Percentiles rank a stretch among this genome's conserved stretches.
phyloP scores from a whole-genome alignment of 2,113 vertebrate genomes.

The Podarcis cretensis region DNA sequence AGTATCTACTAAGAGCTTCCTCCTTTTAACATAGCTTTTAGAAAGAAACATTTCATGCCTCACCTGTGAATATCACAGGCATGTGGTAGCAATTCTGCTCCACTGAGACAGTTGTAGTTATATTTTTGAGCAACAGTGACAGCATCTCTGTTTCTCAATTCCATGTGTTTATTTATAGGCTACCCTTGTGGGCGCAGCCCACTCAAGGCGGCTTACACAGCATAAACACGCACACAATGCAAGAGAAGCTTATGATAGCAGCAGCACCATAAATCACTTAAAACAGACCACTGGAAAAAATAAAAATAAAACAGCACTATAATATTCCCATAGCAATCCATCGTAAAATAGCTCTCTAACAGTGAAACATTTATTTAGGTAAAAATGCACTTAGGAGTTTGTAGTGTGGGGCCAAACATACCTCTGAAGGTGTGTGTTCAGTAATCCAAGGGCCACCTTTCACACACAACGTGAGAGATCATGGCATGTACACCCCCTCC shows the following conservation, averaged over 20 bases:
- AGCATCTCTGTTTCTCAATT: neutral
- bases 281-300: too few relatives aligned
- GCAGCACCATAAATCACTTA: too few relatives aligned
- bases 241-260: too few relatives aligned
- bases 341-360: too few relatives aligned
- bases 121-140: neutral
- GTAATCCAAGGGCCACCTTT: too few relatives aligned
- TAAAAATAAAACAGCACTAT: too few relatives aligned
- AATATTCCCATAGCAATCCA: too few relatives aligned
- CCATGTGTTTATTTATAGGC: neutral
- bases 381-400: too few relatives aligned
- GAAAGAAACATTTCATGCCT: neutral
- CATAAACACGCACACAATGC: neutral
- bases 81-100: neutral
- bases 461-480: too few relatives aligned
- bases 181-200: neutral
- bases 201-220: neutral
- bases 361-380: too few relatives aligned
- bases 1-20: neutral
- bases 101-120: neutral
- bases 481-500: neutral
- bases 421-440: too few relatives aligned
- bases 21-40: neutral
- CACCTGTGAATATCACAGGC: neutral
- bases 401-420: too few relatives aligned